These are phyloP conservation scores for Phycodurus eques DNA, from an alignment of 2,113 vertebrate genomes.

Conservation along the genomic window DNA sequence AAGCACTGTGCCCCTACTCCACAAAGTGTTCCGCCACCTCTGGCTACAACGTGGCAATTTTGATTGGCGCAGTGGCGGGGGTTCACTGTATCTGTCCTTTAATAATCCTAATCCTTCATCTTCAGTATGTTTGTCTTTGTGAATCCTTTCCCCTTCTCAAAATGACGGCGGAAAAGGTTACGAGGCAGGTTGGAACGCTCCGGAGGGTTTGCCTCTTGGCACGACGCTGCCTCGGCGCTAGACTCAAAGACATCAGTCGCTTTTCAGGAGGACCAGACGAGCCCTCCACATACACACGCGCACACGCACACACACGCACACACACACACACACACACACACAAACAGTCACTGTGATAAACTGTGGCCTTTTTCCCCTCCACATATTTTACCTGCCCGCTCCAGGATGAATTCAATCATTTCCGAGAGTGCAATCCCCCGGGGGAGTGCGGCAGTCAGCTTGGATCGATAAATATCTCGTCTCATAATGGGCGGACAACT, in stretches of 20 bases:
- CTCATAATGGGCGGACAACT: slow-evolving; percentile 11
- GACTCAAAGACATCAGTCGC: neutral
- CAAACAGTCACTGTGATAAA: slow-evolving; percentile 9
- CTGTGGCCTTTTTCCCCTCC: neutral
- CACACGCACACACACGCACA: no score
- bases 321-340: no score
- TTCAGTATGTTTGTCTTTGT: neutral
- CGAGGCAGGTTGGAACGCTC: neutral
- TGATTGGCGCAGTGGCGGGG: no score
- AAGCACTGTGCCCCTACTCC: no score
- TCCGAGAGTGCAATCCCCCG: neutral
- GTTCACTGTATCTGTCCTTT: no score
- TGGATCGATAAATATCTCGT: slow-evolving; percentile 11
- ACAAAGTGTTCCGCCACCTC: no score
- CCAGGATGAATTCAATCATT: slow-evolving; percentile 6
- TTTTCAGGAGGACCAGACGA: neutral
- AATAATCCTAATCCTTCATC: no score
- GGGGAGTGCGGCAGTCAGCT: neutral
- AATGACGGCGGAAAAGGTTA: neutral
- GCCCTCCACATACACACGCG: neutral
- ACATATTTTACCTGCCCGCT: neutral
- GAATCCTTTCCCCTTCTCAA: neutral
- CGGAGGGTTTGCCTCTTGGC: neutral
- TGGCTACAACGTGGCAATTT: no score
- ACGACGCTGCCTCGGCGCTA: neutral